Evolutionary conservation across 1,140 invertebrate species (phyloP), one percentile per base, ranked within the genome.

Genomic region (Drosophila funebris): DNA sequence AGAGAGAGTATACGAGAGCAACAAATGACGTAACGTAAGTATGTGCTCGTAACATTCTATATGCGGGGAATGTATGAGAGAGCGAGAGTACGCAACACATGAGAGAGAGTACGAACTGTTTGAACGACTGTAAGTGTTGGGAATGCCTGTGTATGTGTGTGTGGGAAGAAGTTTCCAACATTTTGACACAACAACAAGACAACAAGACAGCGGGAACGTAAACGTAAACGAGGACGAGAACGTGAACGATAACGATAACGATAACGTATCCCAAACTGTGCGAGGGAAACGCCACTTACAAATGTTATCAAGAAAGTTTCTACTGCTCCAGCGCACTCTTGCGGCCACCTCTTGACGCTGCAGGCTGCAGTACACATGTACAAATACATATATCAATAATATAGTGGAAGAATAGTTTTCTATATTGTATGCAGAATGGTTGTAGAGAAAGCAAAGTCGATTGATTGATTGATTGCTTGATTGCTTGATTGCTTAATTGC

Each of bases 241-340:
- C 69, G 68, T 61, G 39, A 60, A 76, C 37, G 39, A 41, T 11
- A 56, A 41, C 11, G 57, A 57, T 41, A 52, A 67, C 54, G 31
- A 54, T 54, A 50, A 70, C 62, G 56, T 16, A 37, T 63, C 14
- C 33, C 11, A 9, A 36, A 4, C n/a, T 36, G 22, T 36, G 22
- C 27, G 29, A 39, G 36, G 7, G 50, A 64, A 61, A 64, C 62
- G 66, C 56, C 80, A 91, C 90, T 91, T 91, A 91, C 90, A 91
- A 91, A 91, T 91, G 90, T 90, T 76, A 31, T 91, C 76, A 89
- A 84, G 78, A 91, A 83, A 87, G 76, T 78, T 69, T 74, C 68
- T 91, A 91, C 80, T 90, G 85, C 76, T 91, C 90, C 90, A 91
- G 88, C 85, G 79, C 84, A 78, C 76, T 79, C 67, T 84, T 78